Base-by-base conservation (phyloP, 2,113 vertebrate species). In the Ptychochromis oligacanthus region DNA sequence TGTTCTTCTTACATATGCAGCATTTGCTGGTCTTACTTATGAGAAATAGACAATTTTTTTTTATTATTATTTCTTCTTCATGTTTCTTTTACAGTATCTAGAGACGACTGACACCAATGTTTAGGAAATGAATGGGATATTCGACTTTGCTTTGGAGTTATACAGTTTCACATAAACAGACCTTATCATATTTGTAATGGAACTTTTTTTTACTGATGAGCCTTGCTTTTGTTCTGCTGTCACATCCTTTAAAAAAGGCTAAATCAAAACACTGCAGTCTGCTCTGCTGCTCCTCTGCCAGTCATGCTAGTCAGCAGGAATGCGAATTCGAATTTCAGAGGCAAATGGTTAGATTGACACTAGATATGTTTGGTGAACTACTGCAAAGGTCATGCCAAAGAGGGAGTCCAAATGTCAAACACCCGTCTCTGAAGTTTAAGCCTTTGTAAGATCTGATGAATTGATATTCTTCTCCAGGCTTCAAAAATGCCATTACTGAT, bases 391-490 rank as follows among this genome's bases (percentile, higher is more conserved):
- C 89, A 88, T 2, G 80, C 76, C 84, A 87, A 84, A 85, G 83
- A 82, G 82, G 79, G 60, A 85, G 82, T 91, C 82, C 79, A 93
- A 93, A 92, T 92, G 90, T 91, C 92, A 92, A 87, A 91, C 83
- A 79, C 2, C 62, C 58, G 5, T 81, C 87, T 88, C 80, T 92
- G 87, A 85, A 91, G 88, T 88, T 88, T 81, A 80, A 87, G 49
- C 88, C 87, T 89, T 87, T 89, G 85, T 89, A 75, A 77, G 64
- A 86, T 88, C 75, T 75, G 80, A 88, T 77, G 46, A 60, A 86
- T 81, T 88, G 84, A 89, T 88, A 78, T 88, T 89, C 60, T 70
- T 77, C 74, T 34, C 81, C 55, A 58, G 76, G 86, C 76, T 79
- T 46, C n/a, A 84, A 64, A 88, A 92, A 90, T 80, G 89, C 85